Percentiles rank a stretch among this genome's conserved stretches.
These are phyloP conservation scores for Ceratosolen solmsi DNA, from an alignment of 1,140 invertebrate species.

Conservation along the genomic window DNA sequence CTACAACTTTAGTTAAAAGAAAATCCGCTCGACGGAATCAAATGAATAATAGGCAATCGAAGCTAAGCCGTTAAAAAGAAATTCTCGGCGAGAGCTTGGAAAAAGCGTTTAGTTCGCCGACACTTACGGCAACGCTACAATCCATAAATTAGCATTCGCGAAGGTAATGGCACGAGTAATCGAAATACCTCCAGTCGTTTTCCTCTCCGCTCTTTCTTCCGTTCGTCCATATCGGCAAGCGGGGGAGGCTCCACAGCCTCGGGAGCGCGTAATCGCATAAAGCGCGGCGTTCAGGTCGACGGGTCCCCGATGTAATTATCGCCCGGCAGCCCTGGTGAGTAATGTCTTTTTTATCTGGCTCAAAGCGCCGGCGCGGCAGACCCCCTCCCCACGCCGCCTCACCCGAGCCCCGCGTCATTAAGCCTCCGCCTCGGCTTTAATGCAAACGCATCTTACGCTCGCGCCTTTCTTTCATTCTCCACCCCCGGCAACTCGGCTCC, in stretches of 20 bases:
- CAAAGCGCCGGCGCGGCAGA: slow-evolving; percentile 22
- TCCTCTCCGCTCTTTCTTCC: slow-evolving; percentile 22
- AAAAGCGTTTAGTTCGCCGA: slow-evolving; percentile 17
- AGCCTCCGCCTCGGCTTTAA: slow-evolving; percentile 47
- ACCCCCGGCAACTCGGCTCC: background rate
- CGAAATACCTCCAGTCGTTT: slow-evolving; percentile 42
- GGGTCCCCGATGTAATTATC: slow-evolving; percentile 58
- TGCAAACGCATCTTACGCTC: slow-evolving; percentile 47
- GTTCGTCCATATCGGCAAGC: slow-evolving; percentile 43
- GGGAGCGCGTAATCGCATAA: slow-evolving; percentile 31
- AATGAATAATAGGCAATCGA: slow-evolving; percentile 17
- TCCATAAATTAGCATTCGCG: slow-evolving; percentile 33
- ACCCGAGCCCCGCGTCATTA: slow-evolving; percentile 59
- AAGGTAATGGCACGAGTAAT: slow-evolving; percentile 39
- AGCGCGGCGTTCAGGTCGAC: slow-evolving; percentile 7
- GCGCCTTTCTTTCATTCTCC: slow-evolving; percentile 21
- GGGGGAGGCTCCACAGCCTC: background rate
- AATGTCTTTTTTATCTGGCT: slow-evolving; percentile 68
- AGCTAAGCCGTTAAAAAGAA: slow-evolving; percentile 24
- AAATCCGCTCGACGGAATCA: background rate
- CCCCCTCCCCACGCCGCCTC: too few relatives aligned
- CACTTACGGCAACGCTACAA: background rate
- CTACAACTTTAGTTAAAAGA: background rate
- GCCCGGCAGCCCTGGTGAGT: slow-evolving; percentile 56
- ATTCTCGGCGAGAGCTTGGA: background rate